Conservation (phyloP, 2,113 vertebrate species). For the Cyprinus carpio region DNA sequence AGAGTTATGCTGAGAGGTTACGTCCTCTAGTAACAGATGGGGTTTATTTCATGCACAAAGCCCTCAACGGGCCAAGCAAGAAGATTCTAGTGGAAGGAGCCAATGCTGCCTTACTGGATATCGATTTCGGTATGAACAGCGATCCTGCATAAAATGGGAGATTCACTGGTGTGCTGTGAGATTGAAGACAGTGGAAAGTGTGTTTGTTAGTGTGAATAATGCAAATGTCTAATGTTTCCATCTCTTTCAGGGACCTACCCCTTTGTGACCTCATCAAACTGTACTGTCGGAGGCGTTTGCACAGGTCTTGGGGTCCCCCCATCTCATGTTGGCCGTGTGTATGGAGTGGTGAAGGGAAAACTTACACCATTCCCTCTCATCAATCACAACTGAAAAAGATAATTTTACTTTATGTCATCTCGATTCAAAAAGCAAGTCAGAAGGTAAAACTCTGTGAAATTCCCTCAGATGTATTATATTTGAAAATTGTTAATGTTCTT, state of each 20-base stretch:
- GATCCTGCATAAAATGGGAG: not conserved
- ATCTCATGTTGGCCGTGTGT: slow-evolving; percentile 75
- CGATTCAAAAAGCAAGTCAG: not conserved
- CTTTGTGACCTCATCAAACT: slow-evolving; percentile 82
- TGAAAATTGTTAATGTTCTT: not conserved
- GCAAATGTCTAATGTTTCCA: not conserved
- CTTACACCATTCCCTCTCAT: slow-evolving; percentile 81
- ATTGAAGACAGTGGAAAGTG: too few relatives aligned
- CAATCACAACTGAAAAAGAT: slow-evolving; percentile 80
- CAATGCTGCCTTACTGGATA: slow-evolving; percentile 81
- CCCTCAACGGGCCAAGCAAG: slow-evolving; percentile 79
- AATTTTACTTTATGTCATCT: slow-evolving; percentile 70
- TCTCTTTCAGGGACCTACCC: slow-evolving; percentile 77
- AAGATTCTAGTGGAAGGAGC: slow-evolving; percentile 84
- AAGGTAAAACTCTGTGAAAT: not conserved
- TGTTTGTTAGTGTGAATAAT: not conserved
- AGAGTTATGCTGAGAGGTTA: slow-evolving; percentile 72
- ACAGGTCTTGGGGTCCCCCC: slow-evolving; percentile 81
- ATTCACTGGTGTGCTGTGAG: not conserved
- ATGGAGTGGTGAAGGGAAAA: slow-evolving; percentile 83
- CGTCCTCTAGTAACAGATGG: slow-evolving; percentile 80
- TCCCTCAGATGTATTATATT: not conserved
- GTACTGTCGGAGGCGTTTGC: slow-evolving; percentile 82
- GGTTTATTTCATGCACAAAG: slow-evolving; percentile 82
- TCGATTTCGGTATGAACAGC: slow-evolving; percentile 77